Evolutionary conservation across 2,888 invertebrate species (phyloP), one percentile per base, ranked within the genome.

Genomic region (Taenaris catops): DNA sequence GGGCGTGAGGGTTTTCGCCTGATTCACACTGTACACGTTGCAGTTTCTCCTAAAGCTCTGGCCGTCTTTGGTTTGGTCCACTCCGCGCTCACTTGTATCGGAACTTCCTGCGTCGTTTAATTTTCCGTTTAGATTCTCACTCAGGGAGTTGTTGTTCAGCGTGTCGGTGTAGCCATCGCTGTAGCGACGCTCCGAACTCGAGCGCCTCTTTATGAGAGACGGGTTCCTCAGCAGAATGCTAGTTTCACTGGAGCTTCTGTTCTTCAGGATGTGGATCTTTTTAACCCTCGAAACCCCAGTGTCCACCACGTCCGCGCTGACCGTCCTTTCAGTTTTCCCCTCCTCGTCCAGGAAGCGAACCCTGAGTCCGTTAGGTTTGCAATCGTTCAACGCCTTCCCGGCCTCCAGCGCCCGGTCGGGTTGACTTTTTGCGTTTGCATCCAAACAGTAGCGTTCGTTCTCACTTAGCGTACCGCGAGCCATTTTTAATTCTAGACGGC

Each of bases 11-110:
- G 87, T 87, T 50, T 84, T 86, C 6, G 87, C 87, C 52, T 81
- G 83, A 46, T 87, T 74, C 7, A 87, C 87, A 47, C 84, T 87
- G 63, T 87, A 87, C 18, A 87, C 87, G 51, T 87, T 83, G 44
- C 79, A 74, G 55, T 87, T 84, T 52, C 78, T 86, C 53, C 78
- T 84, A 65, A 67, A 87, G 53, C 48, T 69, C 57, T 74, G 81
- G 25, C 59, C 64, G 50, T 84, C 87, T 79, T 87, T 84, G 80
- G 81, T 76, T 58, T 69, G 61, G 41, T 76, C 75, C 41, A 55
- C 53, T 42, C 63, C 63, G 45, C 51, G 42, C 25, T 78, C 79
- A 67, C 72, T 75, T 71, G 79, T 78, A 45, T 73, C 71, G 16
- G 51, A 46, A 56, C 51, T 64, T 28, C 67, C 70, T 33, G 58